Percentiles rank a stretch among this genome's conserved stretches.
These are phyloP conservation scores for Drosophila maculinotata DNA, from an alignment of 2,888 invertebrate genomes.

Conservation along the genomic window DNA sequence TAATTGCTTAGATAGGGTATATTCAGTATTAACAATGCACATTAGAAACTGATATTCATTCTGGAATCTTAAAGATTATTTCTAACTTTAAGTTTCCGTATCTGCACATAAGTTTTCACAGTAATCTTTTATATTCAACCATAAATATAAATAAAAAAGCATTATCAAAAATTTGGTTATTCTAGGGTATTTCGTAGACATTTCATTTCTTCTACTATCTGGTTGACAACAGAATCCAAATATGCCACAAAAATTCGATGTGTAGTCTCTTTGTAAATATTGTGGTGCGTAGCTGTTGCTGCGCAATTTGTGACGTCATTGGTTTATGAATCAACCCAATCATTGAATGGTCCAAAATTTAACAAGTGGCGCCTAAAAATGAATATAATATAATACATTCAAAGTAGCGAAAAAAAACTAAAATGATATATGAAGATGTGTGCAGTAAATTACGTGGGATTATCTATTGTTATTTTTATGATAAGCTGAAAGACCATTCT, in stretches of 20 bases:
- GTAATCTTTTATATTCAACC: no score
- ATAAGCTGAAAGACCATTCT: background rate
- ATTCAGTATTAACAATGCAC: no score
- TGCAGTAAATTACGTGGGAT: background rate
- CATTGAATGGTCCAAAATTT: slow-evolving; percentile 27
- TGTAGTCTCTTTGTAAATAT: slow-evolving; percentile 44
- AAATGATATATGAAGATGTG: background rate
- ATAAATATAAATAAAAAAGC: no score
- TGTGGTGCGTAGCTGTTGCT: slow-evolving; percentile 32
- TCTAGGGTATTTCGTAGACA: slow-evolving; percentile 25
- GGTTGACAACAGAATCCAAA: slow-evolving; percentile 37
- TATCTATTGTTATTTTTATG: background rate
- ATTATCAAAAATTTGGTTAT: no score
- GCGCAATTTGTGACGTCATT: slow-evolving; percentile 62
- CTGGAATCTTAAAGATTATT: no score
- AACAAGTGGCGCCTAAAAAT: slow-evolving; percentile 21
- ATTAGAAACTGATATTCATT: no score
- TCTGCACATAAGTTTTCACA: no score
- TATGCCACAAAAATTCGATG: slow-evolving; percentile 5
- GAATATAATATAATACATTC: no score
- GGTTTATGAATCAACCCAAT: slow-evolving; percentile 17
- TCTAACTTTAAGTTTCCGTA: no score
- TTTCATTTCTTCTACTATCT: background rate
- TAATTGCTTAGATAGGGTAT: background rate
- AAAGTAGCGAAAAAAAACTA: background rate